Evolutionary conservation across 1,140 invertebrate species (phyloP), one percentile per base, ranked within the genome.

Genomic region (Drosophila varians): DNA sequence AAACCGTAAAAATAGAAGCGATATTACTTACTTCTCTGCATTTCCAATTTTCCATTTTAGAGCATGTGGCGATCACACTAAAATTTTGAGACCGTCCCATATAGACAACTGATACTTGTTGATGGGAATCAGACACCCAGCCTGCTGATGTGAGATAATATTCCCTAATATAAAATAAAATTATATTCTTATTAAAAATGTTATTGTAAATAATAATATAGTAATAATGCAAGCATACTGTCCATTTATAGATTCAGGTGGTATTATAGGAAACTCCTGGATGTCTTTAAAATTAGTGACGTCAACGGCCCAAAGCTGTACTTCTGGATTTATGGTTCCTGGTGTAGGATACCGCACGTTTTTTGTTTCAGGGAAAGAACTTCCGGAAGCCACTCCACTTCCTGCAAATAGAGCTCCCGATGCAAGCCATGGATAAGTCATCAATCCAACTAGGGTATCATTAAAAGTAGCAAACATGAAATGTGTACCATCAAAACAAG

Each of bases 71-170:
- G 47, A 96, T 94, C 38, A 96, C 93, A 71, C 95, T 96, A 31
- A 96, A 93, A 91, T 98, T 99, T 92, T 99, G 98, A 28, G 95
- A 94, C 71, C 98, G 93, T 78, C 97, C 97, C 94, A 98, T 95
- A 96, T 97, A 98, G 16, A 97, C 95, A 4, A 97, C 95, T 12
- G 96, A 94, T 43, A 98, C 93, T 83, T 96, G 94, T 52, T 92
- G 92, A 84, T 95, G 95, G 47, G 92, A 91, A 54, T 78, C 70
- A 70, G 95, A 95, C 48, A 96, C 94, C 97, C 97, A 99, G 51
- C 95, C 94, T 14, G 97, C 96, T 55, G 96, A 96, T 88, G 96
- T 98, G 79, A 99, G 92, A 92, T 98, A 98, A 92, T 96, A 96
- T 77, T 98, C 97, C 89, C 97, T 98, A 34, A 14, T 43, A 7